Evolutionary conservation across 1,140 invertebrate genomes (phyloP), one percentile per base, ranked within the genome.

Genomic region (Lepidurus apus): DNA sequence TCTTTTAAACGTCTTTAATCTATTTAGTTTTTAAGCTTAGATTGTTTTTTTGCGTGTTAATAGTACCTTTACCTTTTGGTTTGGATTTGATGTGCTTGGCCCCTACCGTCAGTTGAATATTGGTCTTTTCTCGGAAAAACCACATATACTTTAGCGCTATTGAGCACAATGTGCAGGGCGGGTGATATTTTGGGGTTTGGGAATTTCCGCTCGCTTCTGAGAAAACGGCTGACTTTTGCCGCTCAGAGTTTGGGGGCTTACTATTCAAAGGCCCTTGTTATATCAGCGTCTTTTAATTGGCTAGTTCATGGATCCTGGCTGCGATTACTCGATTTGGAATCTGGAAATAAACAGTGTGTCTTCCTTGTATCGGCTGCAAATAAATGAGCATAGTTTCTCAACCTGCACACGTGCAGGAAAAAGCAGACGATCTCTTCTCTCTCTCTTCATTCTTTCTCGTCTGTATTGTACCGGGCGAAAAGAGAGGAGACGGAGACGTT

Each of bases 401-500:
- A 34, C 34, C 34, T 34, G 34, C 34, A 34, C 34, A 34, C 34
- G 34, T 34, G 34, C 34, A 34, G 34, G 34, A 34, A 34, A 34
- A 34, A 34, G 34, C 34, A 34, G 53, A 65, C 53, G 21, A 13
- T 65, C 53, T 65, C 53, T 65, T 21, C 6, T 65, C 53, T n/a
- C 21, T 65, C n/a, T 65, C 47, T 65, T 6, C 21, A 13, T 9
- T 65, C 53, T 65, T 65, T 65, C 53, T 65, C 21, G 53, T 13
- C 53, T 65, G 53, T 65, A 65, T 65, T 65, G 53, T 65, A 65
- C 53, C 53, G 21, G 53, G 53, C 53, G 53, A 65, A 65, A 65
- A 17, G 53, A 65, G 53, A 21, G 8, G 53, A 65, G 53, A 65
- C 53, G 21, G 53, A 65, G 53, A 65, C 53, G 34, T 34, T 34